phyloP scores from a whole-genome alignment of 2,113 vertebrate species.

The Cariama cristata region DNA sequence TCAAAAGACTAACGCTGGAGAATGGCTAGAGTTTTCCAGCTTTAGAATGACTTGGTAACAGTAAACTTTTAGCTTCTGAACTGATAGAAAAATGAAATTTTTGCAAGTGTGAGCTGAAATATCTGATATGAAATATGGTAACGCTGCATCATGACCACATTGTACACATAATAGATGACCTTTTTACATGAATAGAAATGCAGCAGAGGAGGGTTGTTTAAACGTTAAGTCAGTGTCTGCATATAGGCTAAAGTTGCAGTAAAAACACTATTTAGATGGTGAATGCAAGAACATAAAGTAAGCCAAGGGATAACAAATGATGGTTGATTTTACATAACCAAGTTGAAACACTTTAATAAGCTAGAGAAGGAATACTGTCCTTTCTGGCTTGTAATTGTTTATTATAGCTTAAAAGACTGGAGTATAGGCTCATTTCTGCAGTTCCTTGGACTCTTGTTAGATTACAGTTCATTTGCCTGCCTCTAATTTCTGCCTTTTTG shows the following conservation, averaged over 20 bases:
- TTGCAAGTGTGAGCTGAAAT: not conserved
- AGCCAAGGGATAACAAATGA: not conserved
- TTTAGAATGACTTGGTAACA: not conserved
- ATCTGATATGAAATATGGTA: not conserved
- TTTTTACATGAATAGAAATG: not conserved
- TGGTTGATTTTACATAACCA: not conserved
- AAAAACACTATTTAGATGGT: not conserved
- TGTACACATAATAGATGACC: not conserved
- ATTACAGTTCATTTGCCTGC: not conserved
- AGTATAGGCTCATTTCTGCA: not conserved
- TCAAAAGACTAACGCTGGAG: not conserved
- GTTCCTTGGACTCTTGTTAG: not conserved
- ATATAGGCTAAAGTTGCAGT: not conserved
- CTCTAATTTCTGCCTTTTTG: not conserved
- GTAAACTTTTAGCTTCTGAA: not conserved
- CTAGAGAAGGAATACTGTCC: not conserved
- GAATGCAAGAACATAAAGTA: not conserved
- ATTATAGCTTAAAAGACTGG: not conserved
- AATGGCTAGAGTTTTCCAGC: not conserved
- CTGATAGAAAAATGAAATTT: not conserved
- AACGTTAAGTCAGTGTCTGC: not conserved
- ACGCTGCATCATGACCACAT: fast-evolving
- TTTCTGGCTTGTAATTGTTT: not conserved
- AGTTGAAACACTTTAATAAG: not conserved
- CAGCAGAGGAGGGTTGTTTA: not conserved